Evolutionary conservation across 2,113 vertebrate species (phyloP).

Genomic region (Phaethon lepturus): DNA sequence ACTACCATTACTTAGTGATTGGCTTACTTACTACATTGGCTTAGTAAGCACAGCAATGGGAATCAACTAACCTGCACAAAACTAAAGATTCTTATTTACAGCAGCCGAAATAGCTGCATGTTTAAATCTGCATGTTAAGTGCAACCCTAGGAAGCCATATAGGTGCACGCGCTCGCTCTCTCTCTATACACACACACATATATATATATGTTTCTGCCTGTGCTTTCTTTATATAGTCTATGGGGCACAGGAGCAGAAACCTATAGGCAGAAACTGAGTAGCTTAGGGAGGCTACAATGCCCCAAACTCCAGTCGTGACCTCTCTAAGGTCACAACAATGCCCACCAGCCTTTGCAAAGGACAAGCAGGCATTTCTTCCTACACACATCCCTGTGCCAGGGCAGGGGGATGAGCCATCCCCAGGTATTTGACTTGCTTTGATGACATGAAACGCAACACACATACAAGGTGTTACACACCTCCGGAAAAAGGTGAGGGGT

Average conservation of each 20-base stretch:
- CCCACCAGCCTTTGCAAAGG: neutral
- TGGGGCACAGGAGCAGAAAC: neutral
- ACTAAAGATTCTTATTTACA: neutral
- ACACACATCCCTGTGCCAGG: neutral
- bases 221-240: too few species aligned
- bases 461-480: neutral
- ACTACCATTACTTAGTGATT: neutral
- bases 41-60: neutral
- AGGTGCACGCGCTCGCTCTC: too few species aligned
- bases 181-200: too few species aligned
- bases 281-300: neutral
- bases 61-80: neutral
- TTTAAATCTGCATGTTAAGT: neutral
- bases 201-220: too few species aligned
- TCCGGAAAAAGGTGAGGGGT: neutral
- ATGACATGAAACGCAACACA: neutral
- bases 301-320: rapidly evolving
- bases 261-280: neutral
- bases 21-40: neutral
- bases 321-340: neutral
- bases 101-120: neutral
- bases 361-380: neutral
- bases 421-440: neutral
- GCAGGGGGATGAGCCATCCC: neutral
- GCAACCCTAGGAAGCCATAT: neutral